Conservation (phyloP, 2,888 invertebrate species). For the Sinotaia quadrata region DNA sequence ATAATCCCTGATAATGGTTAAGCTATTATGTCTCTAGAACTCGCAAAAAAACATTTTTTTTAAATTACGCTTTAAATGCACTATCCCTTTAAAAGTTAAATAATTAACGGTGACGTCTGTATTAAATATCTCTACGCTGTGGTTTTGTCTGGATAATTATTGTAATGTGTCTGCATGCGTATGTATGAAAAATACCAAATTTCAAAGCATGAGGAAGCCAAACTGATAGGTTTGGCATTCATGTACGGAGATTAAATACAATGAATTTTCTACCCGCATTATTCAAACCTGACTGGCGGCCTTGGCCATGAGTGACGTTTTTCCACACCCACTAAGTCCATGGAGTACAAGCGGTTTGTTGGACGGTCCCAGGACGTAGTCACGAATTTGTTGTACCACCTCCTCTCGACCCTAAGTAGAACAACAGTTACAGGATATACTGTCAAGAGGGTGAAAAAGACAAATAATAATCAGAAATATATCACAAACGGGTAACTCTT, state of each 20-base stretch:
- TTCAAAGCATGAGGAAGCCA: not conserved
- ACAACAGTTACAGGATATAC: no score
- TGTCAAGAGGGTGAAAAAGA: no score
- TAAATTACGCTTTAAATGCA: no score
- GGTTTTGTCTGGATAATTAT: not conserved
- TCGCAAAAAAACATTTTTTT: no score
- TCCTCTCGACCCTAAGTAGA: conserved; percentile 87
- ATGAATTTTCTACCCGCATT: not conserved
- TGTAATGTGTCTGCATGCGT: not conserved
- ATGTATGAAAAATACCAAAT: not conserved
- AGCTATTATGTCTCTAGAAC: no score
- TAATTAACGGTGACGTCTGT: no score
- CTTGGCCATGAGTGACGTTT: conserved; percentile 94
- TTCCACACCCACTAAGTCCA: conserved; percentile 97
- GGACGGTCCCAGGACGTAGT: conserved; percentile 73
- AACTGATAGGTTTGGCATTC: not conserved
- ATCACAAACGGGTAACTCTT: no score
- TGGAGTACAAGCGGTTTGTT: conserved; percentile 92
- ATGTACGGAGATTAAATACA: not conserved
- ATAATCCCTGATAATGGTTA: no score
- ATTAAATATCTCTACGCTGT: no score
- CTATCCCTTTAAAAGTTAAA: no score
- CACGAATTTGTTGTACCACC: conserved; percentile 76
- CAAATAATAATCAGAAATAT: no score
- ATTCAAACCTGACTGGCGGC: conserved; percentile 78